These are phyloP conservation scores for Oscheius sp. DNA, from an alignment of 2,888 invertebrate species.

Conservation along the genomic window DNA sequence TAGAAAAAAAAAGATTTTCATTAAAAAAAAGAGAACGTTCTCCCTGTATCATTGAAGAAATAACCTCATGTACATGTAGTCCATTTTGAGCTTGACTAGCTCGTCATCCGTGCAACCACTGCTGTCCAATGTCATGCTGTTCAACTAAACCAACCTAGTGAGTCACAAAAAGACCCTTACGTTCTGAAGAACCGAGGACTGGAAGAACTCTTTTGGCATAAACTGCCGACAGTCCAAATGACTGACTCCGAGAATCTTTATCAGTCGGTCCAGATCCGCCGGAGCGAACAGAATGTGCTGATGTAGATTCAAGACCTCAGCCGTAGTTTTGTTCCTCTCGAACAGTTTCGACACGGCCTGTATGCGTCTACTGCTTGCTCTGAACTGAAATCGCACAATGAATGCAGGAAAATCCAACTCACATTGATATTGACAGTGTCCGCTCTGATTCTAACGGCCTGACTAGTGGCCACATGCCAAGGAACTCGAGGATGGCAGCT, in stretches of 20 bases:
- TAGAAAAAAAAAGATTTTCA: not conserved
- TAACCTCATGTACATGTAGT: not conserved
- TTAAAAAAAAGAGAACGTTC: not conserved
- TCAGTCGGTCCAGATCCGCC: slow-evolving; percentile 8
- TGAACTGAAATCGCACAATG: not conserved
- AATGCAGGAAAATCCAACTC: not conserved
- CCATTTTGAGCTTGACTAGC: not conserved
- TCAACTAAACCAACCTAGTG: not conserved
- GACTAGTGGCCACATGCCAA: slow-evolving; percentile 18
- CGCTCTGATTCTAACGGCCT: not conserved
- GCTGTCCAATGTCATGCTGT: too few species aligned
- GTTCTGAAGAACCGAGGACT: not conserved
- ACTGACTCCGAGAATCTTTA: slow-evolving; percentile 4
- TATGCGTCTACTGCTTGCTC: slow-evolving; percentile 5
- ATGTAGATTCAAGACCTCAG: not conserved
- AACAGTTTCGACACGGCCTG: slow-evolving; percentile 17
- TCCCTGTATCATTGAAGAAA: too few species aligned
- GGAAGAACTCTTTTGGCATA: slow-evolving; percentile 14
- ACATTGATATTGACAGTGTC: slow-evolving; percentile 1
- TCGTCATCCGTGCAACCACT: slow-evolving; percentile 4
- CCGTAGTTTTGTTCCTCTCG: slow-evolving; percentile 18
- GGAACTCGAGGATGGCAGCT: slow-evolving; percentile 2
- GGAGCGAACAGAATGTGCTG: slow-evolving; percentile 16
- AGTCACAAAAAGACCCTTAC: not conserved
- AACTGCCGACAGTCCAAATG: slow-evolving; percentile 15